phyloP scores from a whole-genome alignment of 2,888 invertebrate genomes.

The Noctua janthina region DNA sequence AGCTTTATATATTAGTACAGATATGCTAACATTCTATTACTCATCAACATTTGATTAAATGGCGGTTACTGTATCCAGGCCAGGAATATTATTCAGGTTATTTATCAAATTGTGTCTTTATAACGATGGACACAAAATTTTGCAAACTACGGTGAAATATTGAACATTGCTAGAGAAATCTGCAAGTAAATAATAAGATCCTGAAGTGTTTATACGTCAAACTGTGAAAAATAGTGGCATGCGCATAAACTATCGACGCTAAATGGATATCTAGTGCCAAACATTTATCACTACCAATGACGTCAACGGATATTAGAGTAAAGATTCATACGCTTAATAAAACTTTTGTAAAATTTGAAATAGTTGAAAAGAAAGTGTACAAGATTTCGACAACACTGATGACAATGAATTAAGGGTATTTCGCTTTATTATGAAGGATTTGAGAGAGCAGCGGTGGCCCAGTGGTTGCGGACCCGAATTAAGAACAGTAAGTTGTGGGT shows the following conservation, averaged over 20 bases:
- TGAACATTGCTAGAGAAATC: slow-evolving; percentile 19
- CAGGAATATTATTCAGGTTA: not conserved
- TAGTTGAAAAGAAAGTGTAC: not conserved
- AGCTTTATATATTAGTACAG: no score
- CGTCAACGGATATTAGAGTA: slow-evolving; percentile 35
- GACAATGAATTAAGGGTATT: not conserved
- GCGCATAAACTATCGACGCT: slow-evolving; percentile 29
- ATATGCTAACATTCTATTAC: slow-evolving; percentile 51
- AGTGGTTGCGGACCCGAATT: no score
- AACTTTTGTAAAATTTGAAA: slow-evolving; percentile 13
- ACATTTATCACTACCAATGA: slow-evolving; percentile 50
- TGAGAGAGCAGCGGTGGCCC: no score
- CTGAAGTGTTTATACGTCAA: slow-evolving; percentile 27
- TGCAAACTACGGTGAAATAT: not conserved
- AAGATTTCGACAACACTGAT: not conserved
- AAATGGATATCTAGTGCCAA: slow-evolving; percentile 45
- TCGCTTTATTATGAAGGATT: not conserved
- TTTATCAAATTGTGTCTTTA: slow-evolving; percentile 9
- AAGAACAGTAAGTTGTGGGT: no score
- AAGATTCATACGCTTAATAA: slow-evolving; percentile 15
- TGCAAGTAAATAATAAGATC: not conserved
- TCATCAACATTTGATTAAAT: slow-evolving; percentile 51
- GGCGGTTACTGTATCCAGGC: slow-evolving; percentile 14
- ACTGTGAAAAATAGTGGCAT: slow-evolving; percentile 27
- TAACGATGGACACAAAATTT: not conserved